These are phyloP conservation scores for Silurus aristotelis DNA, from an alignment of 2,797 vertebrate genomes.

Conservation along the genomic window DNA sequence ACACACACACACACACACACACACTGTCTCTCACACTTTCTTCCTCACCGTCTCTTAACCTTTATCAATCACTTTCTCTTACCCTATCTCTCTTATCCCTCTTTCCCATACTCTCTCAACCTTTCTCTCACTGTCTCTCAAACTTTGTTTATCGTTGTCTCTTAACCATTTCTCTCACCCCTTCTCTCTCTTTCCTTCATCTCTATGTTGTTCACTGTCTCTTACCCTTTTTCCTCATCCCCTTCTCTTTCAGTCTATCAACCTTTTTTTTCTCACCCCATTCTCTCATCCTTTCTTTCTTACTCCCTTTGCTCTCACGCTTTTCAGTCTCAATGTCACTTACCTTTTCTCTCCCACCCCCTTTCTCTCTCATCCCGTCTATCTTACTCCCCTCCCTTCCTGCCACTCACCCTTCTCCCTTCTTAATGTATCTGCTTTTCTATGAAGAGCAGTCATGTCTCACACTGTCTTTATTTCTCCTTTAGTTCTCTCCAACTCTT, in stretches of 20 bases:
- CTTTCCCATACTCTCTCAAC: no score
- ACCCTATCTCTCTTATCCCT: no score
- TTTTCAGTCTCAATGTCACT: neutral
- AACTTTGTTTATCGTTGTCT: no score
- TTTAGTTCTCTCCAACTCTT: neutral
- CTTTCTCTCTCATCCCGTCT: neutral
- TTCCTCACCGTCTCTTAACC: no score
- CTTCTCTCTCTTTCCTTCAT: neutral
- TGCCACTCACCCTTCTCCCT: neutral
- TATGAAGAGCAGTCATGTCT: no score
- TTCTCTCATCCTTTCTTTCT: neutral
- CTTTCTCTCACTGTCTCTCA: no score
- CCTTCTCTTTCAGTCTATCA: neutral
- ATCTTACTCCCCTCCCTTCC: neutral
- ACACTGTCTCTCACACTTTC: no score
- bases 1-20: no score
- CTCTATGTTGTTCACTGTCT: neutral
- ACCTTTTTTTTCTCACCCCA: neutral
- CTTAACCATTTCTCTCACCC: neutral
- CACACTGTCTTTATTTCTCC: no score
- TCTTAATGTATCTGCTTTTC: neutral
- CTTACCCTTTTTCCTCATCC: neutral
- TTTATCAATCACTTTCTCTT: no score
- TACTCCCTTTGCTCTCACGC: neutral
- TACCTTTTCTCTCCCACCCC: neutral